Conservation (phyloP, 2,888 invertebrate species). For the Halictus quadricinctus region DNA sequence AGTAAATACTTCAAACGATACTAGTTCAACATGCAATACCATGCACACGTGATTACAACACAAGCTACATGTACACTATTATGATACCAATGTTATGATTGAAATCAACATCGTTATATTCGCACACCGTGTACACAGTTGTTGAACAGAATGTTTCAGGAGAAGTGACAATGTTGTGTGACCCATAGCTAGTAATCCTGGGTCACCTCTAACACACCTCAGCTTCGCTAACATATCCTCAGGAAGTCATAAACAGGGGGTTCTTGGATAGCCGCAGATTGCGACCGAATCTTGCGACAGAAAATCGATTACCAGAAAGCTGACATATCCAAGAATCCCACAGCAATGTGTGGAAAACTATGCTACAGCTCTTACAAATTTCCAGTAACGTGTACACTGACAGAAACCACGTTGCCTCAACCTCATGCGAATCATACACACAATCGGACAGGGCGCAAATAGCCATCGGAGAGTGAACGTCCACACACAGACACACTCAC, state of each 20-base stretch:
- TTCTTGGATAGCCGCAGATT: neutral
- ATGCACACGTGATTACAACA: neutral
- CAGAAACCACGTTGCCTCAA: neutral
- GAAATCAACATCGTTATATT: neutral
- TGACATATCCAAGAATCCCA: neutral
- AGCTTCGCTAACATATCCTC: neutral
- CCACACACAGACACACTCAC: neutral
- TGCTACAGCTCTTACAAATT: neutral
- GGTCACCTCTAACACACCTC: neutral
- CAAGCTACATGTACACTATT: neutral
- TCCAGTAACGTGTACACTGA: neutral
- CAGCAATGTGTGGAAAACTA: neutral
- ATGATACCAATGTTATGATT: neutral
- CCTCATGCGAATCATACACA: neutral
- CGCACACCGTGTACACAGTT: neutral
- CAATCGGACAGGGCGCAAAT: neutral
- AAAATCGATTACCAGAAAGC: neutral
- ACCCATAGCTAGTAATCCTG: neutral
- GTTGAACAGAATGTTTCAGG: neutral
- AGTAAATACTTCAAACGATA: slow-evolving; percentile 48
- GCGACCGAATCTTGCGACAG: neutral
- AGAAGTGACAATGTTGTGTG: neutral
- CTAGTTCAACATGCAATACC: slow-evolving; percentile 25
- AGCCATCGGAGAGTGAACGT: neutral
- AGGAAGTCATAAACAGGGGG: neutral